phyloP scores from a whole-genome alignment of 2,888 invertebrate species.

The Acheta domesticus region DNA sequence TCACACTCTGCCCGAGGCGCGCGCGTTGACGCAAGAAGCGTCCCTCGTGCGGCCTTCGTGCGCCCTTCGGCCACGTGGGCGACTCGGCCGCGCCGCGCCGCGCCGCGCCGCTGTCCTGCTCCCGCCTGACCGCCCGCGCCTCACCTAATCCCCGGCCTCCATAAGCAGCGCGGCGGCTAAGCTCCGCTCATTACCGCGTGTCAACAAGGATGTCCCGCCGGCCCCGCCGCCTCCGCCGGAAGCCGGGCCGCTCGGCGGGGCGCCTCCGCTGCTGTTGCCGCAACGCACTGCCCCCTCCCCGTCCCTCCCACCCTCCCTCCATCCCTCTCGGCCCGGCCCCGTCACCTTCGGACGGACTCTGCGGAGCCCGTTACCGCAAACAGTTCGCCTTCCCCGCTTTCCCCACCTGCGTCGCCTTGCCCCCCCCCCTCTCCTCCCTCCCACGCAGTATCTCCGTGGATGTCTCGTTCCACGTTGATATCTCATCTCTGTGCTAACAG shows the following conservation, averaged over 20 bases:
- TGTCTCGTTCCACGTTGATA: too few relatives aligned
- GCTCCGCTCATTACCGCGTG: slow-evolving; percentile 1
- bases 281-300: neutral
- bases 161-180: neutral
- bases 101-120: neutral
- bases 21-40: too few relatives aligned
- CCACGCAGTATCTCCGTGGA: too few relatives aligned
- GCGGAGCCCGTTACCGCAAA: too few relatives aligned
- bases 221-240: neutral
- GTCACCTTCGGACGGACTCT: neutral
- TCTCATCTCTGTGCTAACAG: too few relatives aligned
- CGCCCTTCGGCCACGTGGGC: too few relatives aligned
- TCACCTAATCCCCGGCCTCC: neutral
- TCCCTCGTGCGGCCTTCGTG: too few relatives aligned
- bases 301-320: too few relatives aligned
- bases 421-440: too few relatives aligned
- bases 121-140: neutral
- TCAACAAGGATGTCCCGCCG: neutral
- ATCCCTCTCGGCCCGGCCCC: neutral
- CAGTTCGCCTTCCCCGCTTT: too few relatives aligned
- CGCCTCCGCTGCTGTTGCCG: neutral
- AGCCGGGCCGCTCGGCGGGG: neutral
- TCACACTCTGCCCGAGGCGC: too few relatives aligned
- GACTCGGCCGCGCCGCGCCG: neutral
- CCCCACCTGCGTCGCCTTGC: too few relatives aligned